Conservation (phyloP, 2,797 vertebrate genomes). For the Rhabdophis nuchalis region DNA sequence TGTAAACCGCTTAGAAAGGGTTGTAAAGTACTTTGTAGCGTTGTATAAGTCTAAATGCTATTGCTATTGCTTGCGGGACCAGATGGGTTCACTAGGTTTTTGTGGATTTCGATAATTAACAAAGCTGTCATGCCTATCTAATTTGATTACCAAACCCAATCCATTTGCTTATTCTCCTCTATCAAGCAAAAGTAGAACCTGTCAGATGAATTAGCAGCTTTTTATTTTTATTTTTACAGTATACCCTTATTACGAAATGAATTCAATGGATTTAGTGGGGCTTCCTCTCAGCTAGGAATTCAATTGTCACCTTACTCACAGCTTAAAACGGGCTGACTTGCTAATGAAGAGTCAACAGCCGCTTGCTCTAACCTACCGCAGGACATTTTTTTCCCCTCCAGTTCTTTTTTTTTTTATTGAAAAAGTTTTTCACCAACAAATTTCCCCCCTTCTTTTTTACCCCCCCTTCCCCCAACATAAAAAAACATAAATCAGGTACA, state of each 20-base stretch:
- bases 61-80: neutral
- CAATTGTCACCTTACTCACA: conserved; percentile 31
- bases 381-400: neutral
- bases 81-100: neutral
- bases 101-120: neutral
- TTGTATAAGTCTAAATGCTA: neutral
- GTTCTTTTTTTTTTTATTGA: too few species aligned
- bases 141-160: neutral
- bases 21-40: neutral
- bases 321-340: neutral
- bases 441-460: too few species aligned
- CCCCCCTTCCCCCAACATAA: too few species aligned
- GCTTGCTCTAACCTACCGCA: neutral
- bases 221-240: neutral
- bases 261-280: neutral
- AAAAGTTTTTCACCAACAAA: too few species aligned
- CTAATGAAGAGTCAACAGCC: neutral
- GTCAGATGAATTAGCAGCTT: conserved; percentile 15
- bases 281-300: conserved; percentile 26
- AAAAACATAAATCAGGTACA: too few species aligned
- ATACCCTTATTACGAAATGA: neutral
- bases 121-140: neutral
- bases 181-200: conserved; percentile 62
- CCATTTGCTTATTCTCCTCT: conserved; percentile 52
- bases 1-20: neutral